A percentile compares a stretch with the other conserved stretches of the same genome.
phyloP scores from a whole-genome alignment of 2,113 vertebrate genomes.

The Mesitornis unicolor region DNA sequence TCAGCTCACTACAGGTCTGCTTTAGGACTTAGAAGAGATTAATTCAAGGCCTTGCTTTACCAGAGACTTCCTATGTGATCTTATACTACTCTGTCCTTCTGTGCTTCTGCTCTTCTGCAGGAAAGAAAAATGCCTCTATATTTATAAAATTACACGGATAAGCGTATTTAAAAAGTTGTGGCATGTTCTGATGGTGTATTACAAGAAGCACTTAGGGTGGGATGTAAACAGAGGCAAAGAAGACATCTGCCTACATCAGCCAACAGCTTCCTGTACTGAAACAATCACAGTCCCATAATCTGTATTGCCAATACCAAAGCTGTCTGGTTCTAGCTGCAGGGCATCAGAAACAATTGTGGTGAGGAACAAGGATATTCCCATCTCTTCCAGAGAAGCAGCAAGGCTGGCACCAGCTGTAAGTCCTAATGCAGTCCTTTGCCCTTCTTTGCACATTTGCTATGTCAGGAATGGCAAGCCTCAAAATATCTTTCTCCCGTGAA shows the following conservation, averaged over 20 bases:
- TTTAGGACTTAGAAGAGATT: not conserved
- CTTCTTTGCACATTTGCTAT: not conserved
- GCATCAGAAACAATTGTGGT: not conserved
- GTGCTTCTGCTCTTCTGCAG: not conserved
- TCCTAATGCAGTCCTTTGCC: fast-evolving
- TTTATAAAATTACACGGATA: not conserved
- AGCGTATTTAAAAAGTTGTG: not conserved
- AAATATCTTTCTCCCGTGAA: not conserved
- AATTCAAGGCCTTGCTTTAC: not conserved
- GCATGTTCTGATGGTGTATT: not conserved
- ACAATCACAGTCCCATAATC: not conserved
- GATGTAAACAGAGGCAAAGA: not conserved
- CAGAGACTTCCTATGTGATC: not conserved
- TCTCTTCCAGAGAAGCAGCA: not conserved
- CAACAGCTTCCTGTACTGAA: not conserved
- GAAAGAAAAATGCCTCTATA: not conserved
- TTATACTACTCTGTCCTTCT: not conserved
- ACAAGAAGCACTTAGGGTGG: not conserved
- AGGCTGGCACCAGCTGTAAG: not conserved
- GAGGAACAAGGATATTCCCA: not conserved
- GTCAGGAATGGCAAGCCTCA: not conserved
- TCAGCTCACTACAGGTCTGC: not conserved
- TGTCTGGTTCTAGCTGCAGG: not conserved
- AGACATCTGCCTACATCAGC: not conserved
- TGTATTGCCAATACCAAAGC: not conserved